Percentiles rank a stretch among this genome's conserved stretches.
Evolutionary conservation across 2,888 invertebrate genomes (phyloP).

Genomic region (Chesias legatella): DNA sequence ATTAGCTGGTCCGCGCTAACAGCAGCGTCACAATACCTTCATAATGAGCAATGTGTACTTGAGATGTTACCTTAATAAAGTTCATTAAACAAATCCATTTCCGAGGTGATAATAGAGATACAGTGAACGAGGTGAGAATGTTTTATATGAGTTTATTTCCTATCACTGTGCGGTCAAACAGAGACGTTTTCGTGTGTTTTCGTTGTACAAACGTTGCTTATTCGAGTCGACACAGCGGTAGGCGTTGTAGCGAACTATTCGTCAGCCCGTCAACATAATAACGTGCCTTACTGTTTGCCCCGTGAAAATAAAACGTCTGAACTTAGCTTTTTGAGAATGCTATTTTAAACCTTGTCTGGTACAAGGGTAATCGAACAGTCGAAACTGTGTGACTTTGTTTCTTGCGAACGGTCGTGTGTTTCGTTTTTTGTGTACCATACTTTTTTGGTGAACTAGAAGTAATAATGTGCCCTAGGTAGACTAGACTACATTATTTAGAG

Average conservation of each 20-base stretch:
- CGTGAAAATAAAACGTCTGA: constrained; percentile 3
- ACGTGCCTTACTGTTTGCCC: neutral
- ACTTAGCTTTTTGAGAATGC: constrained; percentile 1
- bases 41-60: constrained; percentile 23
- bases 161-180: constrained; percentile 20
- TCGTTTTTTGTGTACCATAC: too few relatives aligned
- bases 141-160: constrained; percentile 22
- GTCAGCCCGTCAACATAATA: constrained; percentile 6
- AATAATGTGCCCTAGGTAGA: too few relatives aligned
- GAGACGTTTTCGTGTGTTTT: constrained; percentile 14
- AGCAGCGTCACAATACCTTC: constrained; percentile 25
- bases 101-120: constrained; percentile 22
- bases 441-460: too few relatives aligned
- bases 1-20: constrained; percentile 35
- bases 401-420: too few relatives aligned
- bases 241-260: constrained; percentile 1
- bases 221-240: constrained; percentile 9
- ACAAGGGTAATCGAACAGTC: too few relatives aligned
- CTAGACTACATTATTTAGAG: too few relatives aligned
- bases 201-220: constrained; percentile 9
- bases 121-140: constrained; percentile 9
- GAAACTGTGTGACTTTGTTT: too few relatives aligned
- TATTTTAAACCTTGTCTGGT: too few relatives aligned
- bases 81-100: constrained; percentile 22
- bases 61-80: constrained; percentile 18